Conservation (phyloP, 2,797 vertebrate species). For the Galaxias olidus region DNA sequence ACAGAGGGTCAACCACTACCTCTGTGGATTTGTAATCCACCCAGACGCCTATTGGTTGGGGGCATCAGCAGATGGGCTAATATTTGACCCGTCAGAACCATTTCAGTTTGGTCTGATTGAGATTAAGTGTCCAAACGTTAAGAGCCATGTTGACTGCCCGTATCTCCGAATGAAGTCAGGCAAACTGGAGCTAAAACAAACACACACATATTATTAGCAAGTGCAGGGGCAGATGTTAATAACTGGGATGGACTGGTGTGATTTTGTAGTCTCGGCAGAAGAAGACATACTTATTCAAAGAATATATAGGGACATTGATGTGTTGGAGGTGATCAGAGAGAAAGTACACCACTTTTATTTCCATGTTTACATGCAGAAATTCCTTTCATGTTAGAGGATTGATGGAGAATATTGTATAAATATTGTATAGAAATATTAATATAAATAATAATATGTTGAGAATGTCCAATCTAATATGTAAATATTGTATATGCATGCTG, state of each 20-base stretch:
- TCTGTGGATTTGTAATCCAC: constrained; percentile 19
- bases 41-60: constrained; percentile 28
- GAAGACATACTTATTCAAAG: constrained; percentile 1
- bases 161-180: constrained; percentile 11
- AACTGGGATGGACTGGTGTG: constrained; percentile 16
- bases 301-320: neutral
- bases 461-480: too few relatives aligned
- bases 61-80: constrained; percentile 5
- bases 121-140: constrained; percentile 17
- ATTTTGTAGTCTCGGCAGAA: constrained; percentile 13
- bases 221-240: constrained; percentile 4
- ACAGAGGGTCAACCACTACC: constrained; percentile 12
- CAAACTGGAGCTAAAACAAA: constrained; percentile 1
- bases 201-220: constrained; percentile 11
- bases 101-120: constrained; percentile 21
- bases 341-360: constrained; percentile 8
- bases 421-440: too few relatives aligned
- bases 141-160: constrained; percentile 9
- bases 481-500: too few relatives aligned
- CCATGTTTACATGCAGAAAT: constrained; percentile 12
- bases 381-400: too few relatives aligned
- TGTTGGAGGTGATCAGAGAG: neutral
- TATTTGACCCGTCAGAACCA: constrained; percentile 4
- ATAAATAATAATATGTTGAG: too few relatives aligned
- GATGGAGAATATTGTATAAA: too few relatives aligned